Conservation (phyloP, 2,797 vertebrate genomes). For the Gephyroberyx darwinii region DNA sequence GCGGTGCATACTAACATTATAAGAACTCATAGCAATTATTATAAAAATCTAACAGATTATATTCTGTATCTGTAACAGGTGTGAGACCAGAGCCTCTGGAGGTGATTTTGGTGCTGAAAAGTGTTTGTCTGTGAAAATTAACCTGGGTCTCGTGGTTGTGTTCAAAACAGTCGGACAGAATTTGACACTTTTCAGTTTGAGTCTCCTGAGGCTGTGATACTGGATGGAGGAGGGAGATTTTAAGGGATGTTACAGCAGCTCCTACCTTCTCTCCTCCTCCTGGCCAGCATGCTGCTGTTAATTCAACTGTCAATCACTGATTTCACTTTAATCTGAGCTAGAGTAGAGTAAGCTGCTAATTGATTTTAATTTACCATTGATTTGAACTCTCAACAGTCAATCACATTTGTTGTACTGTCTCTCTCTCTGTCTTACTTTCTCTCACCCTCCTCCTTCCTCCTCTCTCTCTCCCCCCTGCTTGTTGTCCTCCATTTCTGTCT, state of each 20-base stretch:
- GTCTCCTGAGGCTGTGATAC: too few relatives aligned
- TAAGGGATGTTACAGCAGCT: background rate
- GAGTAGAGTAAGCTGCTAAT: slow-evolving; percentile 23
- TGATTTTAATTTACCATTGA: slow-evolving; percentile 11
- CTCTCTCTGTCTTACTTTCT: background rate
- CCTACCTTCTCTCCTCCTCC: background rate
- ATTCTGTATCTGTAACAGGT: background rate
- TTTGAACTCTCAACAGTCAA: slow-evolving; percentile 32
- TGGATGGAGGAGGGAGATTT: background rate
- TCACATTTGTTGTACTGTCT: slow-evolving; percentile 15
- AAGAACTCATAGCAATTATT: background rate
- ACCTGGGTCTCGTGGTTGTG: background rate
- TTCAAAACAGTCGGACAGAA: background rate
- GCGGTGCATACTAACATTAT: background rate
- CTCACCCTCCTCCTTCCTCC: background rate
- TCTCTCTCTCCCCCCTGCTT: background rate
- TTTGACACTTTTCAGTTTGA: background rate
- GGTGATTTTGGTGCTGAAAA: background rate
- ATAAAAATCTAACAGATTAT: background rate
- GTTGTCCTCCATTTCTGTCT: background rate
- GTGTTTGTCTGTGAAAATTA: background rate
- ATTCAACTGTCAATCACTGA: background rate
- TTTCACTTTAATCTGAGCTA: background rate
- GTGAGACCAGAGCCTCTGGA: background rate
- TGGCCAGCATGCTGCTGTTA: background rate